Evolutionary conservation across 2,797 vertebrate species (phyloP), one percentile per base, ranked within the genome.

Genomic region (Corythornis leucogaster): DNA sequence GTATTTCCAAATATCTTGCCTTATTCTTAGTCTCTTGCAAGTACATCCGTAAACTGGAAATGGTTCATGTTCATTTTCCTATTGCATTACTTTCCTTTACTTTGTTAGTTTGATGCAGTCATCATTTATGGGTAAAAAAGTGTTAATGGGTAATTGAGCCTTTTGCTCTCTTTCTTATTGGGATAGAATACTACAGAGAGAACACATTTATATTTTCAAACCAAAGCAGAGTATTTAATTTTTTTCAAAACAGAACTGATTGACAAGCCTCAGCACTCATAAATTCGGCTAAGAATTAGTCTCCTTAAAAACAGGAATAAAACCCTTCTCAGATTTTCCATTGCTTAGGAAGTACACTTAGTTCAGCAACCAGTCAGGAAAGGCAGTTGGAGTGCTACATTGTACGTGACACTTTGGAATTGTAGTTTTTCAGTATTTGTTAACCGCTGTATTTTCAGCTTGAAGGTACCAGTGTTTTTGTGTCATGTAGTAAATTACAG

Each of bases 391-490:
- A 80, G 80, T 79, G 50, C 68, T 68, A 82, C 78, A 91, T 92
- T 62, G 71, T 10, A 68, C 73, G 93, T 90, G 88, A 88, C 93
- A 90, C 74, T 89, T 91, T 20, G 43, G 78, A 85, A 82, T 64
- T 0, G 2, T 38, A 12, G 22, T 38, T 77, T 87, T 78, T 54
- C 5, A 0, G 12, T 74, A 43, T 85, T 93, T 95, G 79, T 93
- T 86, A 81, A 50, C 59, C 1, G 0, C 57, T 74, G 35, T 33
- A 73, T 73, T 79, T 94, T 57, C 90, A 81, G 68, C 88, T 91
- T 85, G 86, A 90, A 93, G 76, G 43, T 92, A 75, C 87, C 79
- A 9, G 26, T 87, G 48, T 38, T 86, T 97, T 94, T 95, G 85
- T 84, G 67, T 93, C 40, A 0, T 3, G 2, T 87, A 95, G 48